Base-by-base conservation (phyloP, 2,888 invertebrate species). In the Hipparchia semele region DNA sequence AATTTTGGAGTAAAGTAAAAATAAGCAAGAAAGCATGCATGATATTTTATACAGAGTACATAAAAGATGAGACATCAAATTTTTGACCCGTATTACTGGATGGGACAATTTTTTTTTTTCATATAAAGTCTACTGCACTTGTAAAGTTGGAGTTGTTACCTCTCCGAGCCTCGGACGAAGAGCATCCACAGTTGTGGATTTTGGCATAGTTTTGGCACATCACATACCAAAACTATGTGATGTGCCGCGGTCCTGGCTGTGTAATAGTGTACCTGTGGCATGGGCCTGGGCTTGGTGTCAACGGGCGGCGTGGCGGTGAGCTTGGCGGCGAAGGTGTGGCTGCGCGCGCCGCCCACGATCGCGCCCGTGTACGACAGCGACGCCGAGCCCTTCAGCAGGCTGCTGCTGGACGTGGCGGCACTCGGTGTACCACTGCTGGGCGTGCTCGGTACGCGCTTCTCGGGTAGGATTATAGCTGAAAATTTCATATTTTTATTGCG, bases 401-500 rank as follows among this genome's bases (percentile, higher is more conserved):
- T 66, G 6, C 73, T 72, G 65, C 72, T 61, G 33, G 72, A 73
- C 10, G 68, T 62, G 8, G 70, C 46, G 9, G 54, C 59, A 45
- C 71, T 61, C 7, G 80, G 75, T 7, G 75, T 73, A 7, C 82
- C 39, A 1, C 1, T 39, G 39, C 39, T 39, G 39, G 78, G 71
- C 5, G 79, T 68, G 83, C 78, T 78, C 60, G 80, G 75, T 7
- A 76, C 74, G 7, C 82, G 79, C 58, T 82, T 82, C 69, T 82
- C 82, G 2, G 77, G 69, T 62, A 74, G 76, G 23, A 77, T 71
- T 77, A 81, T 68, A 70, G 81, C 79, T 73, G 76, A 62, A 8
- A 73, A 39, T 45, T 7, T 8, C 13, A 61, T 33, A 2, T 23
- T 54, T 54, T 12, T 54, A 54, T 54, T 54, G 7, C 6, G 39